Conservation (phyloP, 2,113 vertebrate genomes). For the Tamias sibiricus region DNA sequence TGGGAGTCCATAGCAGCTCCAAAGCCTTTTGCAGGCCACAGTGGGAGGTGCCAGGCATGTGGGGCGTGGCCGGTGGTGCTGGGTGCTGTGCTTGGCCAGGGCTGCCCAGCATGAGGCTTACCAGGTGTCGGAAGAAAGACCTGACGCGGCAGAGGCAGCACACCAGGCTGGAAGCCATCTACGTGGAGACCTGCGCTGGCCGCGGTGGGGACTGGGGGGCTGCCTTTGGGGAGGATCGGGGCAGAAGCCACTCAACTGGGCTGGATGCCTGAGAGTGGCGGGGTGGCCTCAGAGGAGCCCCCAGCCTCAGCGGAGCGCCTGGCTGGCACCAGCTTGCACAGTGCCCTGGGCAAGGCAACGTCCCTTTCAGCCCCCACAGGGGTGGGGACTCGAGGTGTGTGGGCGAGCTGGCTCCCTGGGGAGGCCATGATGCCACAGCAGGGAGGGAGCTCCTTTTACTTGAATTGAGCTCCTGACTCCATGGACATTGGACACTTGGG, state of each 20-base stretch:
- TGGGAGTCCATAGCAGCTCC: not conserved
- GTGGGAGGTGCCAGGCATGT: not conserved
- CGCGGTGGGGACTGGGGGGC: not conserved
- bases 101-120: not conserved
- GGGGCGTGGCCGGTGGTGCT: not conserved
- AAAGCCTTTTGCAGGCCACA: not conserved
- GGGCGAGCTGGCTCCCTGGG: not conserved
- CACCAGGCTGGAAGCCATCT: not conserved
- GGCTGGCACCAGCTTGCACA: not conserved
- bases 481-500: not conserved
- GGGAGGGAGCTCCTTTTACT: not conserved
- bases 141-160: not conserved
- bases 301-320: too few relatives aligned
- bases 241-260: not conserved
- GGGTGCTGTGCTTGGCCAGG: not conserved
- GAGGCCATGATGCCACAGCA: fast-evolving
- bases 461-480: not conserved
- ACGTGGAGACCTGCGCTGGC: not conserved
- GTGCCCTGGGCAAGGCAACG: fast-evolving
- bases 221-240: not conserved
- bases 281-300: too few relatives aligned
- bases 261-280: not conserved
- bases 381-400: too few relatives aligned
- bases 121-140: not conserved
- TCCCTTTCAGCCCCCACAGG: too few relatives aligned